Base-by-base conservation (phyloP, 1,140 invertebrate genomes). In the Pararge aegeria region DNA sequence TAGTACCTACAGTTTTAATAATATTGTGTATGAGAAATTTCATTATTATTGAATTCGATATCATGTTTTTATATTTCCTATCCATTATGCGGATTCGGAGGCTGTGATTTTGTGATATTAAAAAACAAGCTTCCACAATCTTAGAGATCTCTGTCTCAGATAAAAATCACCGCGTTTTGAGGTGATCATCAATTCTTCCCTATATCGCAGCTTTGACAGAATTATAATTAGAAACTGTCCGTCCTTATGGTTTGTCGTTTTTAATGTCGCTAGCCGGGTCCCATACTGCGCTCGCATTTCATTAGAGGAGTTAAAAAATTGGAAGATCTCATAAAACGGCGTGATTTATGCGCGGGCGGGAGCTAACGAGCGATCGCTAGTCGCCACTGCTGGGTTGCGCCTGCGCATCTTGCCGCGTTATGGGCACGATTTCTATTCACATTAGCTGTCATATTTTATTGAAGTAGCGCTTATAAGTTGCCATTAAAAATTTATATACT, bases 211-310 rank as follows among this genome's bases (percentile, higher is more conserved):
- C 81, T 89, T 87, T 89, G 86, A 89, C 86, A 89, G 86, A 80
- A 83, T 87, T 87, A 89, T 87, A 89, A 89, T 89, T 89, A 87
- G 84, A 89, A 89, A 86, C 79, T 87, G 84, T 87, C 85, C 75
- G 78, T 81, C 72, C 77, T 83, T 82, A 78, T 78, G 75, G 81
- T 78, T 78, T 84, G 83, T 88, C 78, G 78, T 86, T 85, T 89
- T 87, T 87, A 87, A 89, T 87, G 86, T 89, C 86, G 79, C 86
- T 85, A 81, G 85, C 56, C 75, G 75, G 79, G 75, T 86, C 84
- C 79, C 87, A 87, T 87, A 89, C 87, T 89, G 87, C 77, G 84
- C 80, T 82, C 83, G 84, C 81, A 87, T 87, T 89, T 89, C 87
- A 87, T 89, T 89, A 89, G 79, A 60, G 63, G 75, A 72, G 64